A percentile compares a stretch with the other conserved stretches of the same genome.
phyloP scores from a whole-genome alignment of 2,888 invertebrate species.

The Conops quadrifasciatus region DNA sequence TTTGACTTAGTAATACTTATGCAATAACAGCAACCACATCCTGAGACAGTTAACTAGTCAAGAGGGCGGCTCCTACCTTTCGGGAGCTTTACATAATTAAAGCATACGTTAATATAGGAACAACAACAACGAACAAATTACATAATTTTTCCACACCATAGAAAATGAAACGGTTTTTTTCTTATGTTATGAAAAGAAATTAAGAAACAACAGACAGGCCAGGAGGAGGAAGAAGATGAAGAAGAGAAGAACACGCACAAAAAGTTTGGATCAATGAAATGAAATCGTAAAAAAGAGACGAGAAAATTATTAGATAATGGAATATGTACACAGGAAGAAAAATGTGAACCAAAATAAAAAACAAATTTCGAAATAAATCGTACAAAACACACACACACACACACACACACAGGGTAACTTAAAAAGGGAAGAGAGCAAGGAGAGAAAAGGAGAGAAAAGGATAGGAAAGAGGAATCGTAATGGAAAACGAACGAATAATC shows the following conservation, averaged over 20 bases:
- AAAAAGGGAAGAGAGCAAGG: constrained; percentile 11
- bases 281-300: too few relatives aligned
- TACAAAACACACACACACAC: not conserved
- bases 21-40: too few relatives aligned
- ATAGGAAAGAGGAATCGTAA: constrained; percentile 8
- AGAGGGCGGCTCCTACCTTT: too few relatives aligned
- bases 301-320: too few relatives aligned
- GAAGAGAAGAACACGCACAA: not conserved
- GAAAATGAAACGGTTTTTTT: constrained; percentile 4
- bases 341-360: constrained; percentile 42
- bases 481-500: constrained; percentile 8
- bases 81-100: too few relatives aligned
- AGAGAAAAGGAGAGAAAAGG: not conserved
- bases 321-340: not conserved
- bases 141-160: constrained; percentile 26
- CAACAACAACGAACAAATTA: not conserved
- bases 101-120: too few relatives aligned
- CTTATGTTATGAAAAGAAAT: constrained; percentile 20
- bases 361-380: constrained; percentile 38
- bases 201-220: not conserved
- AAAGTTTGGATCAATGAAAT: not conserved
- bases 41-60: too few relatives aligned
- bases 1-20: too few relatives aligned
- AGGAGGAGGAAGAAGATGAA: not conserved
- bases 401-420: too few relatives aligned